These are phyloP conservation scores for Pyralis farinalis DNA, from an alignment of 2,888 invertebrate species.

Conservation along the genomic window DNA sequence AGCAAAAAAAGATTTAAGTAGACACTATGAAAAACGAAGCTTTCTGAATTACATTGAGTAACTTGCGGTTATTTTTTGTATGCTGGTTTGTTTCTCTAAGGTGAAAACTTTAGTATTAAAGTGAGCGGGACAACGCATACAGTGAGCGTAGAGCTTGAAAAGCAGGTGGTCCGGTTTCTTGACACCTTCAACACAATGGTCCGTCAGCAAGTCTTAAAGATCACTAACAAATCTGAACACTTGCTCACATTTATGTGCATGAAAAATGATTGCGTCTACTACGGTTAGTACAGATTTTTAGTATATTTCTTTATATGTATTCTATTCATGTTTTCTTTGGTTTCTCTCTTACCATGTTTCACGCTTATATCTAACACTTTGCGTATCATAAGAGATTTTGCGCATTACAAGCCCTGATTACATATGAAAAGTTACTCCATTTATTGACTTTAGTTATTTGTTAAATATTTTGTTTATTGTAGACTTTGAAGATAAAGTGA, in stretches of 20 bases:
- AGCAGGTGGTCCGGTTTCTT: conserved; percentile 69
- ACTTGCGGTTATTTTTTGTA: no score
- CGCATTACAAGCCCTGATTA: no score
- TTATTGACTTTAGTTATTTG: no score
- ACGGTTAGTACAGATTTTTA: conserved; percentile 52
- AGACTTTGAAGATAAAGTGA: conserved; percentile 71
- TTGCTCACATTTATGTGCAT: conserved; percentile 80
- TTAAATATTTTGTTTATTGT: no score
- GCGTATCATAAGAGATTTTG: no score
- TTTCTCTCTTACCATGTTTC: no score
- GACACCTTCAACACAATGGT: conserved; percentile 82
- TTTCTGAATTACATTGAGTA: no score
- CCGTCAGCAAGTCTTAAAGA: conserved; percentile 67
- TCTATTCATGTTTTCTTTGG: no score
- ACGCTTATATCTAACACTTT: no score
- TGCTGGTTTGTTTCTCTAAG: conserved; percentile 37
- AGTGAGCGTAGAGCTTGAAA: conserved; percentile 72
- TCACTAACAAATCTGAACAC: conserved; percentile 79
- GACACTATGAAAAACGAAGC: no score
- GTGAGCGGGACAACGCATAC: conserved; percentile 64
- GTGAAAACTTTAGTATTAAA: conserved; percentile 70
- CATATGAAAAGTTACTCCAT: no score
- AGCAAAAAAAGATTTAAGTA: no score
- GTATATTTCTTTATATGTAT: neutral
- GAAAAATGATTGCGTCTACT: conserved; percentile 61